Evolutionary conservation across 2,888 invertebrate species (phyloP), one percentile per base, ranked within the genome.

Genomic region (Eupithecia insigniata): DNA sequence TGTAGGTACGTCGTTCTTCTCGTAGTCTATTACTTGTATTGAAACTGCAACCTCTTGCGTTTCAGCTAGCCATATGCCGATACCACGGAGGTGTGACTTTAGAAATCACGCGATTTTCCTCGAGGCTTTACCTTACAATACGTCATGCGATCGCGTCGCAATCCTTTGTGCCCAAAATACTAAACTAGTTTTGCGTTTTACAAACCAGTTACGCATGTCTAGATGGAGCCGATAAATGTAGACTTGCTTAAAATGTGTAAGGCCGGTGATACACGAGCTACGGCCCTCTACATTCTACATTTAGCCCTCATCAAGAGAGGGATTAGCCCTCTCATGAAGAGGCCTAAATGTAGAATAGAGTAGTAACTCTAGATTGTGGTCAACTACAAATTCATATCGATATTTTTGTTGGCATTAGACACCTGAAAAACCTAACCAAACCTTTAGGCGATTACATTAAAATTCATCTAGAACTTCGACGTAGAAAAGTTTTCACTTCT

Each of bases 181-280:
- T 68, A 66, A 60, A 70, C 67, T 68, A 66, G 71, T 71, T 69
- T 60, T 69, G 73, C 55, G 70, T 66, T 74, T 68, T 62, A 18
- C 39, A 71, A 74, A 71, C 73, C 71, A 39, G 73, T 73, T 74
- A 68, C 68, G 61, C 68, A 67, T 26, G 73, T 66, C 61, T 55
- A 65, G 26, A 60, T 55, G 66, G 51, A 71, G 68, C 73, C 71
- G 73, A 71, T 66, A 74, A 74, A 71, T 65, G 46, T 51, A 69
- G 66, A 65, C 71, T 64, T 62, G 61, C 61, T 34, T 34, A 8
- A 32, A 64, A 36, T 39, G 22, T 34, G 10, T 62, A 62, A 64
- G 22, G 64, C 36, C 7, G 22, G 26, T 64, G 6, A 34, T 64
- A 64, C 36, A 64, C n/a, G 22, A 22, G 36, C 22, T 22, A 39